Conservation (phyloP, 2,113 vertebrate species). For the Otis tarda region DNA sequence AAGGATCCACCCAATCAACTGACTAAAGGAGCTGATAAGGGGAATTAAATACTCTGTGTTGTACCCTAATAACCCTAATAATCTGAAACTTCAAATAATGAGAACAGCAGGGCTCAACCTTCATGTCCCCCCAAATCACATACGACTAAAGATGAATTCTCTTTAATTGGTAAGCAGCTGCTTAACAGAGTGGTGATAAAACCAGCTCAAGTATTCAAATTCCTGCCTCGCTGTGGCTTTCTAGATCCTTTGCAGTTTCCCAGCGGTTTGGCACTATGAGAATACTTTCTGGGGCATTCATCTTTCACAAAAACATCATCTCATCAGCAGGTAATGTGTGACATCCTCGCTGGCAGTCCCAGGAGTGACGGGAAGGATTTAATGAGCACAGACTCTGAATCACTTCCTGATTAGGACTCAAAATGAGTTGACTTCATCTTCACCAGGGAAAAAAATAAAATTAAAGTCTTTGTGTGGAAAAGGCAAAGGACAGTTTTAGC, state of each 20-base stretch:
- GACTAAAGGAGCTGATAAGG: constrained; percentile 18
- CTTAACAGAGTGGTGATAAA: neutral
- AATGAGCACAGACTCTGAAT: constrained; percentile 50
- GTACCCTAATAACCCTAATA: constrained; percentile 2
- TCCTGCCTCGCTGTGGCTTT: neutral
- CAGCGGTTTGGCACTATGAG: neutral
- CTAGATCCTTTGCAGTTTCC: neutral
- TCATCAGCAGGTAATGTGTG: constrained; percentile 53
- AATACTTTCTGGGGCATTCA: constrained; percentile 42
- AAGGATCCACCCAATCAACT: neutral
- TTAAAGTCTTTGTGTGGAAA: neutral
- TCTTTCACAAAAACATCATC: constrained; percentile 23
- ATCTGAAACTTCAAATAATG: constrained; percentile 12
- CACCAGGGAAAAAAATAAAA: neutral
- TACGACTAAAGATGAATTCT: neutral
- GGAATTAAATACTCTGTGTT: constrained; percentile 33
- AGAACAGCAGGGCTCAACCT: constrained; percentile 7
- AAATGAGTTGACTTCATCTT: constrained; percentile 40
- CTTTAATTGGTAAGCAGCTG: neutral
- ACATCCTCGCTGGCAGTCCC: constrained; percentile 45
- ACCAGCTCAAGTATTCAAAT: neutral
- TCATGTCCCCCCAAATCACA: neutral
- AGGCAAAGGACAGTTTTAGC: neutral
- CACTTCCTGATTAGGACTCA: constrained; percentile 56
- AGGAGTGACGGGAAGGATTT: constrained; percentile 47